These are phyloP conservation scores for Psilanteris sp. DNA, from an alignment of 1,140 invertebrate genomes.

Conservation along the genomic window DNA sequence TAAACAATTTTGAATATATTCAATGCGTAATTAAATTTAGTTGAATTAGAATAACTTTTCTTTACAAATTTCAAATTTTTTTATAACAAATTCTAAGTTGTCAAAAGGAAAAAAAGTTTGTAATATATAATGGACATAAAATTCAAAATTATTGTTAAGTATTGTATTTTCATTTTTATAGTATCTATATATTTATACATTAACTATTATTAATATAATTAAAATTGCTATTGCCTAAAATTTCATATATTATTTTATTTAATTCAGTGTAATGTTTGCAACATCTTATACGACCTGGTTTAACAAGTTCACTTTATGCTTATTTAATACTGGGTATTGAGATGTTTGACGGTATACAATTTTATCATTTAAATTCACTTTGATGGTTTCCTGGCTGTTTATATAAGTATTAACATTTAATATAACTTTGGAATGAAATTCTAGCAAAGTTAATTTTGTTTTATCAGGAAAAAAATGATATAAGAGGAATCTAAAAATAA, in stretches of 20 bases:
- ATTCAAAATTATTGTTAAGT: too few relatives aligned
- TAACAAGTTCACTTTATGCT: conserved; percentile 76
- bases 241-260: conserved; percentile 82
- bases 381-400: neutral
- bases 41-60: too few relatives aligned
- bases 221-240: conserved; percentile 78
- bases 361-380: neutral
- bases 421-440: conserved; percentile 37
- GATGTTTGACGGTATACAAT: conserved; percentile 67
- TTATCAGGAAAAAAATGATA: conserved; percentile 78
- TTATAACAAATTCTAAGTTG: too few relatives aligned
- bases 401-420: neutral
- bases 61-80: too few relatives aligned
- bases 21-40: too few relatives aligned
- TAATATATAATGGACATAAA: too few relatives aligned
- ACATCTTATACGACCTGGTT: conserved; percentile 81
- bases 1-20: too few relatives aligned
- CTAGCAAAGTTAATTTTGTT: conserved; percentile 53
- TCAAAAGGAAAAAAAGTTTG: too few relatives aligned
- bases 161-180: too few relatives aligned
- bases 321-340: conserved; percentile 82
- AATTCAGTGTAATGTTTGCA: conserved; percentile 78
- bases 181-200: too few relatives aligned
- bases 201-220: neutral
- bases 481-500: conserved; percentile 82